Percentiles rank a stretch among this genome's conserved stretches.
Evolutionary conservation across 2,113 vertebrate species (phyloP).

Genomic region (human (Homo sapiens)): GRCh38 chrX:112995001-112995500

Average conservation of each 20-base stretch:
- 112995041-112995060: background rate
- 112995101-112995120: too few relatives aligned
- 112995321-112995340: background rate
- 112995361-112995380: background rate
- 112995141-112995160: too few relatives aligned
- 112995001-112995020: background rate
- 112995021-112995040: background rate
- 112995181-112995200: background rate
- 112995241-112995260: background rate
- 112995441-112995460: background rate
- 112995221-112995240: background rate
- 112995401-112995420: background rate
- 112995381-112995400: background rate
- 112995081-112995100: too few relatives aligned
- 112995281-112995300: background rate
- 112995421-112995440: background rate
- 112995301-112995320: background rate
- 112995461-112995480: background rate
- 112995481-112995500: background rate
- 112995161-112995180: background rate
- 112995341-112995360: background rate
- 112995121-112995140: too few relatives aligned
- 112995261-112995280: background rate
- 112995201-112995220: background rate
- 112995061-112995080: background rate